Evolutionary conservation across 2,888 invertebrate genomes (phyloP), one percentile per base, ranked within the genome.

Genomic region (Lissocephala sabroskyi): DNA sequence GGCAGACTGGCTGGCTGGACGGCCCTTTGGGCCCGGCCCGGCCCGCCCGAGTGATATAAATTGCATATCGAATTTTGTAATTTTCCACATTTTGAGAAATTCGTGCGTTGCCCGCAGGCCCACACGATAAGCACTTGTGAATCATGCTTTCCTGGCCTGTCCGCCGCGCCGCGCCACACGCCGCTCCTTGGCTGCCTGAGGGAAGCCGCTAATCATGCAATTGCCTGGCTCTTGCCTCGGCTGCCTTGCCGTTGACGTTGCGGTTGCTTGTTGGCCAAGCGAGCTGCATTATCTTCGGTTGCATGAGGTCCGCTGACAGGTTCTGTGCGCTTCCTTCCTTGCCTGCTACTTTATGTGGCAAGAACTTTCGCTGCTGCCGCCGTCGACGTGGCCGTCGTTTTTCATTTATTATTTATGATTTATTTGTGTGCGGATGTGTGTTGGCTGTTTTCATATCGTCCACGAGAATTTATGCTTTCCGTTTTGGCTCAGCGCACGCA

Each of bases 391-490:
- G 32, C 11, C 18, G 32, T 32, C 42, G 32, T 43, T 59, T 70
- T 75, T 75, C 70, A 77, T 70, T 70, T 78, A 75, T 78, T 77
- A 71, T 71, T 77, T 77, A 77, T 71, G 70, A 75, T 71, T 75
- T 71, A 71, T 71, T 78, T 77, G 57, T 75, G 78, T 71, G 75
- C 70, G 68, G 68, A 77, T 68, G 68, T 74, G 77, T 65, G 74
- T 60, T 68, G 77, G 74, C 77, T 68, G 51, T 56, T 68, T 52
- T 74, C 68, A 76, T 68, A 76, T 68, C 68, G 68, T 74, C n/a
- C n/a, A 74, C 45, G 41, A 57, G 51, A 76, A 68, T 68, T 68
- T 68, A 68, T 68, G 77, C 63, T 68, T 68, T 68, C 68, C 77
- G 74, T 55, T 76, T 68, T 68, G 68, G 68, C 77, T 53, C 47